A percentile compares a stretch with the other conserved stretches of the same genome.
phyloP scores from a whole-genome alignment of 2,797 vertebrate species.

The Poliocrania exsul region DNA sequence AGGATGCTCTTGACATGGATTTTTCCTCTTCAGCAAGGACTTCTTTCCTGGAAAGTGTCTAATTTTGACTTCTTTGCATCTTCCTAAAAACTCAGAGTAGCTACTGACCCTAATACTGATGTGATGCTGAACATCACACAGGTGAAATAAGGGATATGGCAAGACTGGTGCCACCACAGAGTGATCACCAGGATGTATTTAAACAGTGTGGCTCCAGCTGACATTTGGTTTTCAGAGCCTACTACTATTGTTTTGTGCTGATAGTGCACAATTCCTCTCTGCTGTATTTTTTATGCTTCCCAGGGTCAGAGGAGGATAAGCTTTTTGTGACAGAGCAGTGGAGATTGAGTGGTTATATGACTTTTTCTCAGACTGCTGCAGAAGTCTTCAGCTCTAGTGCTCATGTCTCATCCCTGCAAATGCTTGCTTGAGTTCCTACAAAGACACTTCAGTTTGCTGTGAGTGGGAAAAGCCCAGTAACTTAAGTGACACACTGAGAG shows the following conservation, averaged over 20 bases:
- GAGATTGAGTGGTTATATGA: not conserved
- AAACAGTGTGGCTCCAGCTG: not conserved
- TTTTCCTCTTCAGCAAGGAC: not conserved
- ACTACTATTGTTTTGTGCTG: not conserved
- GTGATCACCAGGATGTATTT: not conserved
- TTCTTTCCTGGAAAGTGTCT: not conserved
- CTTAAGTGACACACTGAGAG: not conserved
- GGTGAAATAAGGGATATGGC: rapidly evolving
- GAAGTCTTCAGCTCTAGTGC: not conserved
- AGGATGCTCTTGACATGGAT: not conserved
- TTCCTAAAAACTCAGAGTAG: not conserved
- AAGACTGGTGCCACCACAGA: rapidly evolving
- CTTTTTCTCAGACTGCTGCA: not conserved
- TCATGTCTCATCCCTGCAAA: not conserved
- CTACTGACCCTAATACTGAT: not conserved
- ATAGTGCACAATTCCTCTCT: not conserved
- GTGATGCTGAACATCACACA: rapidly evolving
- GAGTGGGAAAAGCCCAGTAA: not conserved
- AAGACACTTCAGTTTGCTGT: not conserved
- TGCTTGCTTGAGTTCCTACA: not conserved
- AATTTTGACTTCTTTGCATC: not conserved
- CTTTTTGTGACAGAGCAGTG: not conserved
- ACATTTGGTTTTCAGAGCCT: not conserved
- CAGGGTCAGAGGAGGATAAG: not conserved
- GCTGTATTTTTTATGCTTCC: not conserved